Evolutionary conservation across 2,113 vertebrate species (phyloP).

Genomic region (Dendropsophus ebraccatus): DNA sequence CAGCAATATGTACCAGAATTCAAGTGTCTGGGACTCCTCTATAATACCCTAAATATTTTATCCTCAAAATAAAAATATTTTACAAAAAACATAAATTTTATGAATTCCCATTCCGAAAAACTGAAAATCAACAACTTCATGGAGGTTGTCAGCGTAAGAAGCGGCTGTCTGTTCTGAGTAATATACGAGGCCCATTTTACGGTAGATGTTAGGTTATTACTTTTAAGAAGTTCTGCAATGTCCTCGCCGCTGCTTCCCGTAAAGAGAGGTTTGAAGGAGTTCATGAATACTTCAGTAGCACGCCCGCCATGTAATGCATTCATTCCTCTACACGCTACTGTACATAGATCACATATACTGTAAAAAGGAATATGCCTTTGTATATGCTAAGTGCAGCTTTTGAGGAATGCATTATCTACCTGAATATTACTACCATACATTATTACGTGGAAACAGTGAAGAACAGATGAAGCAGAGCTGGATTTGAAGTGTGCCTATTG

Average conservation of each 20-base stretch:
- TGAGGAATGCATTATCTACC: not conserved
- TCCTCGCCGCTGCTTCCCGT: not conserved
- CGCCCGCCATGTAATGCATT: not conserved
- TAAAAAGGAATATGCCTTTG: not conserved
- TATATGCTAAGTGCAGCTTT: not conserved
- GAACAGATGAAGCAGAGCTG: not conserved
- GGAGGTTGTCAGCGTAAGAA: not conserved
- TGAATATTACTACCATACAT: not conserved
- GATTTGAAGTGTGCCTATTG: too few relatives aligned
- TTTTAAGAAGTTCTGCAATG: not conserved
- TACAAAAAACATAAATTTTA: conserved; percentile 2
- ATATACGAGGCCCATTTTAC: not conserved
- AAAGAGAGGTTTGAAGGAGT: conserved; percentile 11
- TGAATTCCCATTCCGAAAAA: not conserved
- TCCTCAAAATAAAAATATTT: not conserved
- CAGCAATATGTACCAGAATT: not conserved
- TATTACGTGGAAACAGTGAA: not conserved
- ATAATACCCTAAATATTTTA: not conserved
- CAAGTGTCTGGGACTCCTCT: not conserved
- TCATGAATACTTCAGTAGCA: conserved; percentile 44
- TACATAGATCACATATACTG: conserved; percentile 5
- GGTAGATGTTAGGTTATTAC: not conserved
- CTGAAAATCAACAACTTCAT: not conserved
- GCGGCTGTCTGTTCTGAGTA: not conserved
- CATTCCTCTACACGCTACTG: not conserved